Conservation (phyloP, 2,113 vertebrate genomes). For the Paralichthys olivaceus region DNA sequence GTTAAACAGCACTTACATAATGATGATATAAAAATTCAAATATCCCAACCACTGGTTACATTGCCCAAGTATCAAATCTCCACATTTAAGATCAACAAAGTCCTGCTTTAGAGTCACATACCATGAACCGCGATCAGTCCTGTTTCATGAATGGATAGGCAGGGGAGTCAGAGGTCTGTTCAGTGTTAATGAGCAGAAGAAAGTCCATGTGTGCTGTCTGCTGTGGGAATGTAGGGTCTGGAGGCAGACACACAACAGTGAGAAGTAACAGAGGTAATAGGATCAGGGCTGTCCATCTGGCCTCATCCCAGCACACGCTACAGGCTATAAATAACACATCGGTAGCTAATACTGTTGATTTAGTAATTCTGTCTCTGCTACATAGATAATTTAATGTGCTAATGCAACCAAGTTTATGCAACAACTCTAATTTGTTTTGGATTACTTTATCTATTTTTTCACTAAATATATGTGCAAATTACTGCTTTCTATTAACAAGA, state of each 20-base stretch:
- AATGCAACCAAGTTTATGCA: neutral
- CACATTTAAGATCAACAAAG: neutral
- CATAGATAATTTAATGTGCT: neutral
- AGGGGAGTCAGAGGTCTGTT: conserved; percentile 7
- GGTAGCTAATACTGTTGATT: conserved; percentile 48
- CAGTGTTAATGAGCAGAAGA: conserved; percentile 39
- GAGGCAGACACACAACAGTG: conserved; percentile 23
- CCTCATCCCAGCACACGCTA: conserved; percentile 39
- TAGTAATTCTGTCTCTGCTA: conserved; percentile 35
- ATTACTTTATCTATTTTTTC: neutral
- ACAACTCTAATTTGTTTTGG: neutral
- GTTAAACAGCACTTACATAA: neutral
- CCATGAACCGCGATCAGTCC: conserved; percentile 29
- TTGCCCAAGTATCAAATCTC: neutral
- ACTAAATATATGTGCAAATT: neutral
- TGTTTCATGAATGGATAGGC: conserved; percentile 34
- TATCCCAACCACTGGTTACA: neutral
- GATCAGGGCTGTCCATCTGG: conserved; percentile 72
- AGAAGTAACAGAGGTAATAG: conserved; percentile 65
- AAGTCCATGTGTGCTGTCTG: conserved; percentile 29
- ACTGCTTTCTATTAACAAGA: neutral
- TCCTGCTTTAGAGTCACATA: conserved; percentile 38
- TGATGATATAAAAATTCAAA: neutral
- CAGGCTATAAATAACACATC: conserved; percentile 64
- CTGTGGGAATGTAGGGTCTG: conserved; percentile 23